phyloP scores from a whole-genome alignment of 1,140 invertebrate genomes.

The Meteorus sp. region DNA sequence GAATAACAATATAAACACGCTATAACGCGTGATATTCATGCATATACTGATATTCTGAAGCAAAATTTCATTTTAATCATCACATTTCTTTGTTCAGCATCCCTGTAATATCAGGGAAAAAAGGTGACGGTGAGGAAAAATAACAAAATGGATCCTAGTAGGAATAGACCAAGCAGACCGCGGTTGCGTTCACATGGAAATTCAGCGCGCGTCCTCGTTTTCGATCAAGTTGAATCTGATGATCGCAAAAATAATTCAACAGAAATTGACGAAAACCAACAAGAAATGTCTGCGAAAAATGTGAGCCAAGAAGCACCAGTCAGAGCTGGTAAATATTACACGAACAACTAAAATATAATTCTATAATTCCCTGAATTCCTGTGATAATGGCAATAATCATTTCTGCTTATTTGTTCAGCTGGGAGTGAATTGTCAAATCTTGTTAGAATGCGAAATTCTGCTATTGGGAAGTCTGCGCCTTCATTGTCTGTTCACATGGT shows the following conservation, averaged over 20 bases:
- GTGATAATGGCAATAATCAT: neutral
- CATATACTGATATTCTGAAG: constrained; percentile 1
- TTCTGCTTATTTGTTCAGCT: constrained; percentile 40
- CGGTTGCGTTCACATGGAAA: constrained; percentile 59
- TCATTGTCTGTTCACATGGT: constrained; percentile 82
- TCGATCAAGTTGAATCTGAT: constrained; percentile 53
- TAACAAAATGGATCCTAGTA: constrained; percentile 50
- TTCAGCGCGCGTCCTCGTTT: constrained; percentile 61
- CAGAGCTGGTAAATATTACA: constrained; percentile 41
- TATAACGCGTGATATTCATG: neutral
- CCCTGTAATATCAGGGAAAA: constrained; percentile 24
- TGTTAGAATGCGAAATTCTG: constrained; percentile 82
- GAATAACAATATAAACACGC: no score
- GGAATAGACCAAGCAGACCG: constrained; percentile 54
- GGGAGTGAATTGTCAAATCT: constrained; percentile 71
- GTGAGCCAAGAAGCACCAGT: constrained; percentile 56
- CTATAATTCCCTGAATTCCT: no score
- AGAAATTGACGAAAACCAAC: constrained; percentile 38
- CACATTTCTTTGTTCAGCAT: constrained; percentile 18
- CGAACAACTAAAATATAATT: no score
- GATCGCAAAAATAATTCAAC: constrained; percentile 36
- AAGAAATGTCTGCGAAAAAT: constrained; percentile 36
- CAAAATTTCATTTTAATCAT: neutral
- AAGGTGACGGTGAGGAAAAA: neutral
- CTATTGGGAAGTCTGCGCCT: constrained; percentile 90